Evolutionary conservation across 2,888 invertebrate species (phyloP), one percentile per base, ranked within the genome.

Genomic region (Nipponacmea schrenckii): DNA sequence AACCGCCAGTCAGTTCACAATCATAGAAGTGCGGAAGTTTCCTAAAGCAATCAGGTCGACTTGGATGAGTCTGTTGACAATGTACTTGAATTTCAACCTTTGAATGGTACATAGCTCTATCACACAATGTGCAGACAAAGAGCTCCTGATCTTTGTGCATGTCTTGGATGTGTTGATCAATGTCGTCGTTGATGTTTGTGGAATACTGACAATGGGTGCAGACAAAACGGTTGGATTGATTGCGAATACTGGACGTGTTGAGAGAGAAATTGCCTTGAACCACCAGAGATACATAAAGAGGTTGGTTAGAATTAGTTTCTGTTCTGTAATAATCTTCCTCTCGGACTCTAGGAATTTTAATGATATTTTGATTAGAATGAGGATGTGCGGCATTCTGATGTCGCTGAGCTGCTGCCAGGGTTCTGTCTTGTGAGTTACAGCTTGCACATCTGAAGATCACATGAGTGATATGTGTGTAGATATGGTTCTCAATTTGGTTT

Each of bases 41-140:
- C 24, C 56, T 56, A 20, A 24, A 56, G 56, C 72, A 75, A 12
- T 78, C 75, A 15, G 74, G 73, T 64, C 74, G 68, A 63, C 77
- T 76, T 17, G 80, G 80, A 68, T 80, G 80, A 46, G 74, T 73
- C 0, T 73, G 67, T 62, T 73, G 74, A 66, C 77, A 79, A 64
- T 80, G 80, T 39, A 71, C 69, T 12, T 74, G 65, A 46, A 80
- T 79, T 24, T 74, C 69, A 39, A 78, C 79, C 20, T 77, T 75
- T 17, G 73, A 72, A 56, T 56, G 56, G 24, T 56, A 56, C 20
- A 76, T 71, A 27, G 56, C 68, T 62, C 78, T 76, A 45, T 81
- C 79, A 74, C 84, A 85, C 20, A 82, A 67, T 15, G 79, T 78
- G 72, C 84, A 84, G 50, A 80, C 75, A 70, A 79, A 84, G 46